phyloP scores from a whole-genome alignment of 2,888 invertebrate genomes.

The Sacculina carcini region DNA sequence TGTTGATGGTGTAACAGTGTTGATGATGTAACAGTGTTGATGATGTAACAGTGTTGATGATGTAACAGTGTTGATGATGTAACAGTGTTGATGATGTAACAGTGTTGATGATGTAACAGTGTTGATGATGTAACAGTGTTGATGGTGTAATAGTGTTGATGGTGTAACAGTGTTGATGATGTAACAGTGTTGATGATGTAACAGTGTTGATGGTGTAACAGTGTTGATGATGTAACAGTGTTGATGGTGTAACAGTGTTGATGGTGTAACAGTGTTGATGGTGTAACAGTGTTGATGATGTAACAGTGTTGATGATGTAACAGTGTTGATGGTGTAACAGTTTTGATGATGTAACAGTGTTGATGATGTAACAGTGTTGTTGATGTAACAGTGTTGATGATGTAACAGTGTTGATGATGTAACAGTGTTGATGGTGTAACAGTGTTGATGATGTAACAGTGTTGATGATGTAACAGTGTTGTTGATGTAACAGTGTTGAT shows the following conservation, averaged over 20 bases:
- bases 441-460: constrained; percentile 74
- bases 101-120: constrained; percentile 23
- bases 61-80: constrained; percentile 59
- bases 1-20: constrained; percentile 29
- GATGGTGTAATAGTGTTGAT: neutral
- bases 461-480: neutral
- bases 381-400: constrained; percentile 47
- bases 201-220: constrained; percentile 14
- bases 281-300: too few relatives aligned
- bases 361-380: neutral
- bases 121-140: constrained; percentile 59
- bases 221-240: constrained; percentile 72
- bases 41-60: neutral
- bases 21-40: constrained; percentile 49
- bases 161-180: constrained; percentile 52
- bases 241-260: neutral
- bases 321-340: constrained; percentile 19
- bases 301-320: neutral
- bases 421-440: constrained; percentile 8
- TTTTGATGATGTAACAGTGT: constrained; percentile 65
- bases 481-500: constrained; percentile 41
- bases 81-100: constrained; percentile 23
- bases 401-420: constrained; percentile 30
- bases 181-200: constrained; percentile 27
- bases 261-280: constrained; percentile 41